Conservation (phyloP, 1,140 invertebrate genomes). For the Nomia melanderi region DNA sequence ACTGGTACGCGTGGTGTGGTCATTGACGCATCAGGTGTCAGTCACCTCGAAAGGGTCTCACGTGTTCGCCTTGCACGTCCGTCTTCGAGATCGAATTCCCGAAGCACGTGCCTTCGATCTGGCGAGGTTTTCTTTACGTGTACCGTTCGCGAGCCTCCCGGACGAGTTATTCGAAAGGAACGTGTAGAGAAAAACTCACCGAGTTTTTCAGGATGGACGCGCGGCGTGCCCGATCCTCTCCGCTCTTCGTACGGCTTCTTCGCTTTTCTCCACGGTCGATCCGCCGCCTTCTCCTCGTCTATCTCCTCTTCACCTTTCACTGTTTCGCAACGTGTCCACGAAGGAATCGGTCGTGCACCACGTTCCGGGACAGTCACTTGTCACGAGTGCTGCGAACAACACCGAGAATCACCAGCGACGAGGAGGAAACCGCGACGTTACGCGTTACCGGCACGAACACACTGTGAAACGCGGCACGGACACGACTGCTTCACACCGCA, state of each 20-base stretch:
- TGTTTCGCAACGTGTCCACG: conserved; percentile 51
- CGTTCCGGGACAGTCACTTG: conserved; percentile 38
- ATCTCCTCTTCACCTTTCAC: conserved; percentile 56
- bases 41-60: conserved; percentile 72
- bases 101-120: background rate
- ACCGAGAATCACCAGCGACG: conserved; percentile 15
- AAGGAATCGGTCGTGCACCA: conserved; percentile 18
- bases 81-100: background rate
- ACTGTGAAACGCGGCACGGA: conserved; percentile 32
- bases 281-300: conserved; percentile 11
- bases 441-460: conserved; percentile 48
- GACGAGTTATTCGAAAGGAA: background rate
- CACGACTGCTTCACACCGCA: conserved; percentile 50
- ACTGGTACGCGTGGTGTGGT: conserved; percentile 74
- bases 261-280: conserved; percentile 6
- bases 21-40: conserved; percentile 82
- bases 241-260: background rate
- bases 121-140: no score
- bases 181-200: conserved; percentile 30
- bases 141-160: no score
- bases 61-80: conserved; percentile 26
- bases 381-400: conserved; percentile 38
- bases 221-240: background rate
- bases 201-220: conserved; percentile 18
- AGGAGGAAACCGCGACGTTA: conserved; percentile 18